Conservation (phyloP, 2,797 vertebrate species). For the Sebastes taczanowskii region DNA sequence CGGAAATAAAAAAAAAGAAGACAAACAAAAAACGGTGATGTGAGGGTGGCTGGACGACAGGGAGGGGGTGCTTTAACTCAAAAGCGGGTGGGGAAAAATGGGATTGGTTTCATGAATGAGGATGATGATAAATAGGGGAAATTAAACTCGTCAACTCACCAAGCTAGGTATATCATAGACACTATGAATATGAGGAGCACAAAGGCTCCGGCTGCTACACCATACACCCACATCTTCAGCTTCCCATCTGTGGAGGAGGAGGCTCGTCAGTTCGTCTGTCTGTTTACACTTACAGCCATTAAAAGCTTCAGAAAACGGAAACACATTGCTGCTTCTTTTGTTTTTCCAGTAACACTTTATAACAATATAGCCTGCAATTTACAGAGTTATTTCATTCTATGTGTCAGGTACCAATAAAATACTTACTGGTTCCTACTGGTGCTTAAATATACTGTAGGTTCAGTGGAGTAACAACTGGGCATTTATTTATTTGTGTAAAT, state of each 20-base stretch:
- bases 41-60: not conserved
- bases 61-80: not conserved
- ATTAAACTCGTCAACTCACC: constrained; percentile 87
- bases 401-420: not conserved
- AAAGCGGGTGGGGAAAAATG: not conserved
- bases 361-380: not conserved
- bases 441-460: not conserved
- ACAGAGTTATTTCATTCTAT: not conserved
- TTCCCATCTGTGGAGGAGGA: constrained; percentile 93
- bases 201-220: constrained; percentile 94
- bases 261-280: constrained; percentile 53
- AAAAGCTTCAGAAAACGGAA: not conserved
- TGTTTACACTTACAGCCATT: constrained; percentile 20
- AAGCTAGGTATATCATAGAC: constrained; percentile 99
- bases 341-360: not conserved
- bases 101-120: constrained; percentile 48
- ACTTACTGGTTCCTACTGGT: not conserved
- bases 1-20: not conserved
- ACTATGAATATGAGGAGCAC: constrained; percentile 98
- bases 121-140: constrained; percentile 23
- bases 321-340: not conserved
- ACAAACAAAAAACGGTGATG: constrained; percentile 10
- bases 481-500: not conserved
- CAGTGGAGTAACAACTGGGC: not conserved
- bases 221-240: constrained; percentile 99